Conservation (phyloP, 2,113 vertebrate species). For the Entomyzon cyanotis region DNA sequence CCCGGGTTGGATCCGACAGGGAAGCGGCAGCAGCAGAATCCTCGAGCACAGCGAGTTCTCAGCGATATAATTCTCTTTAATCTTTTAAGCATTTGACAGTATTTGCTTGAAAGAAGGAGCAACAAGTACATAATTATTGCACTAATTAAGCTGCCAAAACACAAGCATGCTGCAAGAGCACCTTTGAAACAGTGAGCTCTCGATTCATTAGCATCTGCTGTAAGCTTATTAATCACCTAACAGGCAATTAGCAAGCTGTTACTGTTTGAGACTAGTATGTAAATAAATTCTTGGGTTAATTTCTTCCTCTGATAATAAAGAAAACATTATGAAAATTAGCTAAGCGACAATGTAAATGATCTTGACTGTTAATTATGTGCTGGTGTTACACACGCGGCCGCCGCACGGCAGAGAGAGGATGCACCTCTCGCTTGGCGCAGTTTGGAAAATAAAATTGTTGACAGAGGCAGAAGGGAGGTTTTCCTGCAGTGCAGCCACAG, state of each 20-base stretch:
- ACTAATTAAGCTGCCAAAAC: conserved; percentile 97
- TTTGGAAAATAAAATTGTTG: conserved; percentile 74
- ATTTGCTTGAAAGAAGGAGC: conserved; percentile 95
- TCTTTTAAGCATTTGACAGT: conserved; percentile 95
- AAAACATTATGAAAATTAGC: conserved; percentile 99
- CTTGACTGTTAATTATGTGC: conserved; percentile 92
- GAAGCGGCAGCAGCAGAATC: conserved; percentile 56
- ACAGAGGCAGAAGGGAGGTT: conserved; percentile 65
- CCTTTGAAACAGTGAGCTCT: conserved; percentile 95
- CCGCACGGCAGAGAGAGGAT: conserved; percentile 60
- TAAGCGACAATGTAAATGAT: conserved; percentile 98
- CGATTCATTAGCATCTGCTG: conserved; percentile 98
- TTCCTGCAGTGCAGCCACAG: conserved; percentile 8
- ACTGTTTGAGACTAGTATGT: conserved; percentile 98
- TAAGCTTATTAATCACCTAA: conserved; percentile 99
- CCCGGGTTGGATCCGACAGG: neutral
- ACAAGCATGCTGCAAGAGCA: conserved; percentile 90
- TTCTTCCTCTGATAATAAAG: conserved; percentile 99
- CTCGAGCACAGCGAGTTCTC: conserved; percentile 79
- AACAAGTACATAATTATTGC: conserved; percentile 98
- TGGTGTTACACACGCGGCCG: conserved; percentile 80
- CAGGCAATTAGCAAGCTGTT: conserved; percentile 99
- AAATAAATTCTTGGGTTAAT: conserved; percentile 99
- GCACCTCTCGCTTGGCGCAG: conserved; percentile 60
- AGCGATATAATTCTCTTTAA: conserved; percentile 86